A percentile compares a stretch with the other conserved stretches of the same genome.
These are phyloP conservation scores for Mustelus asterias DNA, from an alignment of 2,113 vertebrate genomes.

Conservation along the genomic window DNA sequence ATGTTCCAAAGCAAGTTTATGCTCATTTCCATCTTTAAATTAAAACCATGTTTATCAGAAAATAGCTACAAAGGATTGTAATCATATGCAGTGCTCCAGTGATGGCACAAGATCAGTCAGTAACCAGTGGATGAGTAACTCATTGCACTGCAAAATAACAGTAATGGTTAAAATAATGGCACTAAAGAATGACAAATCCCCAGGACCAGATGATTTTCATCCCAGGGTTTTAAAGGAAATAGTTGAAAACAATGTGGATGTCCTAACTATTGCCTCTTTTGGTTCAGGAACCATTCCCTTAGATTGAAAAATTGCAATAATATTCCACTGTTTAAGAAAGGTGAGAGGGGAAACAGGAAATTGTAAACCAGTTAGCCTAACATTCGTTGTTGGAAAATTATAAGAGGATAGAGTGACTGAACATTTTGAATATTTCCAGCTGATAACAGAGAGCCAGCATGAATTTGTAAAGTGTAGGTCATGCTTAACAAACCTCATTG, in stretches of 20 bases:
- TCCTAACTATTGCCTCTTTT: not conserved
- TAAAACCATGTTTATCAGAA: not conserved
- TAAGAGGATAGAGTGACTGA: too few species aligned
- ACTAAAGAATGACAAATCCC: not conserved
- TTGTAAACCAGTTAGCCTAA: too few species aligned
- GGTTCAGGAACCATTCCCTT: not conserved
- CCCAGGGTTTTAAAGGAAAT: not conserved
- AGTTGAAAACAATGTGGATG: not conserved
- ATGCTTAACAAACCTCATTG: too few species aligned
- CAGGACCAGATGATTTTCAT: not conserved
- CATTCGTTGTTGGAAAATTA: too few species aligned
- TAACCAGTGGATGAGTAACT: not conserved
- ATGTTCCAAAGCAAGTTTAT: not conserved
- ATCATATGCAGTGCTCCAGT: not conserved
- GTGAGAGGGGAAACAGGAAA: too few species aligned
- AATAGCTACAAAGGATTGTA: not conserved
- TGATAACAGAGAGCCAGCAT: too few species aligned
- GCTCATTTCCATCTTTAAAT: not conserved
- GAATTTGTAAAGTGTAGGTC: too few species aligned
- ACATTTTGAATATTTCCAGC: too few species aligned
- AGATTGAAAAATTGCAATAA: not conserved
- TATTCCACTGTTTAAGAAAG: too few species aligned
- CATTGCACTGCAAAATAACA: not conserved
- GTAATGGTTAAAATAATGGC: not conserved
- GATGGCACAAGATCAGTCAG: not conserved